These are phyloP conservation scores for Enteromius treurensis DNA, from an alignment of 2,797 vertebrate species.

Conservation along the genomic window DNA sequence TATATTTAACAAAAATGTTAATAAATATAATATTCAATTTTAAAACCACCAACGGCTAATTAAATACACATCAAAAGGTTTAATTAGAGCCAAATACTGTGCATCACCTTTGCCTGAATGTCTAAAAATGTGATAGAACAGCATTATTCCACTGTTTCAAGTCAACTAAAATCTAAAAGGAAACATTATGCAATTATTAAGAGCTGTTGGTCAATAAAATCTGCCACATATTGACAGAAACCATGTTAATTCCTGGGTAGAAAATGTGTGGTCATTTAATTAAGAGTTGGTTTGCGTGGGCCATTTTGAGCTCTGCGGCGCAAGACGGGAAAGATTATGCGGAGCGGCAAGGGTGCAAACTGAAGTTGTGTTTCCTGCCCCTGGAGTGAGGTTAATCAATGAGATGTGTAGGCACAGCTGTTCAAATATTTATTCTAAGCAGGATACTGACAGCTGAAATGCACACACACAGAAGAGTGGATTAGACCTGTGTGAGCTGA, in stretches of 20 bases:
- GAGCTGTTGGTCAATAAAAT: neutral
- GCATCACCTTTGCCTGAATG: neutral
- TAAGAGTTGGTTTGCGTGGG: neutral
- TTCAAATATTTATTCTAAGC: conserved; percentile 66
- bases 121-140: neutral
- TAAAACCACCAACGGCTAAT: neutral
- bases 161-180: neutral
- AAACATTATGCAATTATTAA: neutral
- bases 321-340: conserved; percentile 15
- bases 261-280: neutral
- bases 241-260: neutral
- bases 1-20: too few species aligned
- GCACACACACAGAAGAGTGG: conserved; percentile 56
- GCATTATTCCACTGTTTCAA: neutral
- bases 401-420: conserved; percentile 59
- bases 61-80: neutral
- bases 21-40: too few species aligned
- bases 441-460: conserved; percentile 56
- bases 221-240: neutral
- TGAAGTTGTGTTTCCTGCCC: conserved; percentile 63
- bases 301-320: neutral
- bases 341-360: conserved; percentile 53
- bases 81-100: neutral
- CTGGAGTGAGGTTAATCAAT: conserved; percentile 64
- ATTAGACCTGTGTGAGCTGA: conserved; percentile 58